phyloP scores from a whole-genome alignment of 2,888 invertebrate genomes.

The Drosophila nr. medialis region DNA sequence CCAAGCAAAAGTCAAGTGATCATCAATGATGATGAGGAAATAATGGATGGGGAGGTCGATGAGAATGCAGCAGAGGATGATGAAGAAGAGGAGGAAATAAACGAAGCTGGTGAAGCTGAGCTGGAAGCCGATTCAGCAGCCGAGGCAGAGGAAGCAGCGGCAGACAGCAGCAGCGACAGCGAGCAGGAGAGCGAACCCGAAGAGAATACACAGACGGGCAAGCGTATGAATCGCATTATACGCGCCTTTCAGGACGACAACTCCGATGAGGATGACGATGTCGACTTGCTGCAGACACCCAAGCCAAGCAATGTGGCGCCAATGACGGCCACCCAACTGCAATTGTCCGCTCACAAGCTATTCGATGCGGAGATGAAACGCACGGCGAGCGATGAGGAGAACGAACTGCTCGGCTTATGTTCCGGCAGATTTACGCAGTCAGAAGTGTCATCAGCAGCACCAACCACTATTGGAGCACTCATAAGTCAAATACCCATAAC shows the following conservation, averaged over 20 bases:
- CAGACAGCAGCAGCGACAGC: constrained; percentile 62
- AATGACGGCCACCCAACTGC: constrained; percentile 52
- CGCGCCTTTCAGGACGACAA: constrained; percentile 79
- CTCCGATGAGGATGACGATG: constrained; percentile 80
- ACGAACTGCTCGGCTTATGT: constrained; percentile 86
- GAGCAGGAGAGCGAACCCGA: constrained; percentile 72
- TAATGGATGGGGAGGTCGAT: constrained; percentile 74
- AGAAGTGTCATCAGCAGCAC: constrained; percentile 55
- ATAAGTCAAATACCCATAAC: constrained; percentile 82
- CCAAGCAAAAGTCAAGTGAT: constrained; percentile 43
- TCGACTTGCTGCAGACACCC: constrained; percentile 75
- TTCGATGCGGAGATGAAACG: constrained; percentile 67
- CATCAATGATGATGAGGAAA: constrained; percentile 64
- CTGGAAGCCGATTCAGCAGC: constrained; percentile 72
- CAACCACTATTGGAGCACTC: constrained; percentile 40
- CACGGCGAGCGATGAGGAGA: constrained; percentile 82
- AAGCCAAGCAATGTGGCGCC: constrained; percentile 39
- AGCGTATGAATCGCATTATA: constrained; percentile 85
- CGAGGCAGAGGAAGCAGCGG: constrained; percentile 50
- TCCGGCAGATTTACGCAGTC: constrained; percentile 87
- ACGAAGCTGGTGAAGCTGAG: constrained; percentile 35
- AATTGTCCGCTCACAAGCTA: constrained; percentile 60
- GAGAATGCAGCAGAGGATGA: constrained; percentile 84
- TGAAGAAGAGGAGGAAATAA: constrained; percentile 69
- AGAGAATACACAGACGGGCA: constrained; percentile 69